Percentiles rank a stretch among this genome's conserved stretches.
Conservation (phyloP, 2,888 invertebrate genomes). For the Pandemis heparana region DNA sequence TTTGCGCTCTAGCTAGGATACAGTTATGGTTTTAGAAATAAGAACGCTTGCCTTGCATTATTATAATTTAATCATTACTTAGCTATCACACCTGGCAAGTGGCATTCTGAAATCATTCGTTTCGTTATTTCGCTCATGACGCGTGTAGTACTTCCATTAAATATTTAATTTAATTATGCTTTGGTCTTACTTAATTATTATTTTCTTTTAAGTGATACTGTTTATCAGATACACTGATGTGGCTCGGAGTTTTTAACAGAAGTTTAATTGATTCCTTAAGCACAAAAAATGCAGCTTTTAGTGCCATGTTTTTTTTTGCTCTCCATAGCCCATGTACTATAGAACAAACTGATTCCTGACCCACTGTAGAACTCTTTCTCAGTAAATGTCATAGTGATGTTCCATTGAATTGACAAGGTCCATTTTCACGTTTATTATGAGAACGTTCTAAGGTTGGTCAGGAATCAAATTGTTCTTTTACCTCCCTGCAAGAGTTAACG, state of each 20-base stretch:
- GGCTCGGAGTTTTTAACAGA: not conserved
- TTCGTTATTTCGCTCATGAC: conserved; percentile 2
- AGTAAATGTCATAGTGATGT: too few relatives aligned
- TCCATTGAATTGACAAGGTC: too few relatives aligned
- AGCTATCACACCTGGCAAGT: conserved; percentile 8
- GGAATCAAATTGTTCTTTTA: not conserved
- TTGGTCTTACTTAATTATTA: conserved; percentile 4
- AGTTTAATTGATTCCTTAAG: not conserved
- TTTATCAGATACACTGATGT: not conserved
- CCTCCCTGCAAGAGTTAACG: not conserved
- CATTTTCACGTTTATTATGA: too few relatives aligned
- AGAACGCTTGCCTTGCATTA: conserved; percentile 39
- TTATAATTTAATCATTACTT: conserved; percentile 17
- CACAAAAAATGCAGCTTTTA: not conserved
- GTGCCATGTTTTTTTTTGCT: conserved; percentile 6
- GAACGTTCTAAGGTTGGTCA: too few relatives aligned
- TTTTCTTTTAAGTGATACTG: not conserved
- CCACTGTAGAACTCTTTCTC: too few relatives aligned
- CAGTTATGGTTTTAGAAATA: conserved; percentile 30
- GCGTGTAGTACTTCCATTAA: not conserved
- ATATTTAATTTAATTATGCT: conserved; percentile 1
- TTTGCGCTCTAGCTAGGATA: conserved; percentile 16
- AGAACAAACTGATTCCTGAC: too few relatives aligned
- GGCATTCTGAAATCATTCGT: conserved; percentile 4
- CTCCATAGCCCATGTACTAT: not conserved